Evolutionary conservation across 1,140 invertebrate genomes (phyloP).

Genomic region (Euura saliciscinereae): DNA sequence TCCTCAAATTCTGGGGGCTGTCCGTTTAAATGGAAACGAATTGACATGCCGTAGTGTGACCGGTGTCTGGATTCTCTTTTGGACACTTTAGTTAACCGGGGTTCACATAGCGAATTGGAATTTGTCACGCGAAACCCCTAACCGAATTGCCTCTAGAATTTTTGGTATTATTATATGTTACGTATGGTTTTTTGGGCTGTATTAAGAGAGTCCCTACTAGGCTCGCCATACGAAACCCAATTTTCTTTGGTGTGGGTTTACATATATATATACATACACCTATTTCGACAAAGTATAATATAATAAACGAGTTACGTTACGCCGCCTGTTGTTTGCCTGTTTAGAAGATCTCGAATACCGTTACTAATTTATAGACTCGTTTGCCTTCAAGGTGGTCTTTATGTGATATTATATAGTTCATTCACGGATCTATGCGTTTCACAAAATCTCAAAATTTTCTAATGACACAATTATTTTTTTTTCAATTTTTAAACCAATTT

Average conservation of each 20-base stretch:
- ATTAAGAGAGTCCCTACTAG: too few relatives aligned
- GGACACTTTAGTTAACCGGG: background rate
- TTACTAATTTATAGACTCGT: slow-evolving; percentile 38
- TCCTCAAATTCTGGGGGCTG: background rate
- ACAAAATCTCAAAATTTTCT: too few relatives aligned
- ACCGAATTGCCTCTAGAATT: background rate
- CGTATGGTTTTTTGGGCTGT: too few relatives aligned
- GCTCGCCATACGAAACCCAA: too few relatives aligned
- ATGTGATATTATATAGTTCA: too few relatives aligned
- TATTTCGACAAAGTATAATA: too few relatives aligned
- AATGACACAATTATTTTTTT: too few relatives aligned
- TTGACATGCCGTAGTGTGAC: slow-evolving; percentile 21
- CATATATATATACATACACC: too few relatives aligned
- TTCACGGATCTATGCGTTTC: too few relatives aligned
- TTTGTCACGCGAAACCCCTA: slow-evolving; percentile 36
- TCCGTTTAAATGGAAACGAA: slow-evolving; percentile 28
- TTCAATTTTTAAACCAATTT: too few relatives aligned
- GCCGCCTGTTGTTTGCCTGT: slow-evolving; percentile 24
- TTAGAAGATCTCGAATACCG: slow-evolving; percentile 33
- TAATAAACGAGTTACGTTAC: too few relatives aligned
- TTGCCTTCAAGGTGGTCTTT: slow-evolving; percentile 28
- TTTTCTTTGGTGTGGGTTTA: too few relatives aligned
- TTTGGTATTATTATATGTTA: background rate
- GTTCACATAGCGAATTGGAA: slow-evolving; percentile 35
- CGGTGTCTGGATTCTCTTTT: slow-evolving; percentile 20